These are phyloP conservation scores for Macaria notata DNA, from an alignment of 2,888 invertebrate species.

Conservation along the genomic window DNA sequence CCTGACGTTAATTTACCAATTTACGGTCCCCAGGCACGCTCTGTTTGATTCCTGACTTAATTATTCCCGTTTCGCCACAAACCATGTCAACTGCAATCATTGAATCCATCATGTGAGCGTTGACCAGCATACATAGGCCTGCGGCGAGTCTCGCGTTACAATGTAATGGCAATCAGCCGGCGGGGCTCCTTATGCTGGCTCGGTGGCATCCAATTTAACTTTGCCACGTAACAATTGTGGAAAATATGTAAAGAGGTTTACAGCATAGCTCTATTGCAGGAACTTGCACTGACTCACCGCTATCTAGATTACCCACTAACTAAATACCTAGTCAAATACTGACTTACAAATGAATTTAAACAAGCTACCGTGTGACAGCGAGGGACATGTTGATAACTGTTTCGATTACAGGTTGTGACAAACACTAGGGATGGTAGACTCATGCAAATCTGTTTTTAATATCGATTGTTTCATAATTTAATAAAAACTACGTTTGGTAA, in stretches of 20 bases:
- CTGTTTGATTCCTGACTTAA: constrained; percentile 46
- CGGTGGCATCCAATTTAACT: constrained; percentile 21
- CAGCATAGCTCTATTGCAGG: too few species aligned
- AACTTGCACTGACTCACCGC: not conserved
- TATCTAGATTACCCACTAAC: too few species aligned
- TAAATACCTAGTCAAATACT: too few species aligned
- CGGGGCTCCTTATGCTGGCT: constrained; percentile 12
- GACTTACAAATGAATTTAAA: too few species aligned
- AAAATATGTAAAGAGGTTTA: constrained; percentile 18
- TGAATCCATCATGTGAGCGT: constrained; percentile 44
- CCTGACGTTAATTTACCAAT: constrained; percentile 37
- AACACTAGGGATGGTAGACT: too few species aligned
- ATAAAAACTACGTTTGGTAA: too few species aligned
- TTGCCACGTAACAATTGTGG: constrained; percentile 12
- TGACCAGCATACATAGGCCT: constrained; percentile 32
- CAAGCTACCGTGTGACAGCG: too few species aligned
- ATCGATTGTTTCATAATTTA: too few species aligned
- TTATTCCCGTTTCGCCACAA: constrained; percentile 47
- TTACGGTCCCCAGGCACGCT: constrained; percentile 38
- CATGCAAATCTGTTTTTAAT: too few species aligned
- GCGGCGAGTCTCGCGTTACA: constrained; percentile 2
- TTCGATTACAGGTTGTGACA: too few species aligned
- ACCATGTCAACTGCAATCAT: constrained; percentile 54
- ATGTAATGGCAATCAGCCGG: constrained; percentile 5
- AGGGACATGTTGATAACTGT: too few species aligned